A percentile compares a stretch with the other conserved stretches of the same genome.
phyloP scores from a whole-genome alignment of 2,888 invertebrate species.

The Caenorhabditis angaria region DNA sequence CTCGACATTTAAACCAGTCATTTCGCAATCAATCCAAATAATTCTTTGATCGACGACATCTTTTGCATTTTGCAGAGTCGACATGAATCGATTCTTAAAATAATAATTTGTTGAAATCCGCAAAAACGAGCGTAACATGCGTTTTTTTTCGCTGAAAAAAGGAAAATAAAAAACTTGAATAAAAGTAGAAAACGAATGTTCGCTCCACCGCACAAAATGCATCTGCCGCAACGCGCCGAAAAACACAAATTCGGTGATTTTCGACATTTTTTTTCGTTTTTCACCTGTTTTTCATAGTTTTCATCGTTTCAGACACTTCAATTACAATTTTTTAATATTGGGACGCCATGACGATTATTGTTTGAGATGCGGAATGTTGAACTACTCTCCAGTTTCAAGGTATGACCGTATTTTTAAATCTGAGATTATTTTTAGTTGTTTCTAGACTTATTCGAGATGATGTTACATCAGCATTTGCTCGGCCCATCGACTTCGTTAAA shows the following conservation, averaged over 20 bases:
- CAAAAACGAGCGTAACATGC: background rate
- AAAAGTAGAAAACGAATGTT: constrained; percentile 12
- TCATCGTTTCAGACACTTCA: background rate
- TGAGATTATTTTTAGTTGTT: background rate
- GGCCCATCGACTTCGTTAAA: constrained; percentile 49
- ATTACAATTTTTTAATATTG: background rate
- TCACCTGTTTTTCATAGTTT: background rate
- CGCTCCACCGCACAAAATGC: constrained; percentile 29
- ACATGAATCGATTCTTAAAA: constrained; percentile 17
- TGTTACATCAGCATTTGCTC: constrained; percentile 50
- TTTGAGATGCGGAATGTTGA: constrained; percentile 53
- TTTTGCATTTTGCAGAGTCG: constrained; percentile 22
- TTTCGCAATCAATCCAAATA: constrained; percentile 75
- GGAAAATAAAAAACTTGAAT: background rate
- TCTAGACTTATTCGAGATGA: constrained; percentile 41
- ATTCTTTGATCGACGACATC: constrained; percentile 43
- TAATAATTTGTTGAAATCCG: background rate
- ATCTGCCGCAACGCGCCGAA: constrained; percentile 23
- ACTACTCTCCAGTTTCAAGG: constrained; percentile 23
- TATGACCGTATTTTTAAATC: constrained; percentile 9
- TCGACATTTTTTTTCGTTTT: constrained; percentile 7
- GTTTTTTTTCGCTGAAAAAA: background rate
- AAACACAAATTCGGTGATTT: constrained; percentile 16
- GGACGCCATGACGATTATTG: constrained; percentile 6
- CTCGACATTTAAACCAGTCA: constrained; percentile 83